A percentile compares a stretch with the other conserved stretches of the same genome.
Evolutionary conservation across 2,113 vertebrate species (phyloP).

Genomic region (Puffinus mauretanicus): DNA sequence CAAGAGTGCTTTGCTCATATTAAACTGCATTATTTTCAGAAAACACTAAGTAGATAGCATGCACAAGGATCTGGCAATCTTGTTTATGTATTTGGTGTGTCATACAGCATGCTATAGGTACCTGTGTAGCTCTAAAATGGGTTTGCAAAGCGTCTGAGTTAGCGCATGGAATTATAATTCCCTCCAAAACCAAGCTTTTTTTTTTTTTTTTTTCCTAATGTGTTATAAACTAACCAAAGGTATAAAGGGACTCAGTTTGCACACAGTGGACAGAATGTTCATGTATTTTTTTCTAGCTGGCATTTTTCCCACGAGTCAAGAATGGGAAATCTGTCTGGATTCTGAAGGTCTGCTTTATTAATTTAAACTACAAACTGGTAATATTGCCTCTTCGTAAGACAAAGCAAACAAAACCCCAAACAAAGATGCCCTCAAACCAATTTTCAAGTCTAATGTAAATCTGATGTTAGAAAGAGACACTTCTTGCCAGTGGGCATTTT

Average conservation of each 20-base stretch:
- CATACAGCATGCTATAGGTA: not conserved
- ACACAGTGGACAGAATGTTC: not conserved
- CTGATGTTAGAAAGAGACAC: not conserved
- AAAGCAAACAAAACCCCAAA: not conserved
- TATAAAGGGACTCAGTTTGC: not conserved
- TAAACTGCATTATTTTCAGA: not conserved
- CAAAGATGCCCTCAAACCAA: not conserved
- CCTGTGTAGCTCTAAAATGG: not conserved
- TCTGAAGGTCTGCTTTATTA: not conserved
- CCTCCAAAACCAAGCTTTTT: not conserved
- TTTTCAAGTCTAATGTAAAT: not conserved
- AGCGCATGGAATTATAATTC: not conserved
- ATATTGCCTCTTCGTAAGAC: not conserved
- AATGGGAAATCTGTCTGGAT: not conserved
- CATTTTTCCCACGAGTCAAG: not conserved
- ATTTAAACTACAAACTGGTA: not conserved
- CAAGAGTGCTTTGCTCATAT: not conserved
- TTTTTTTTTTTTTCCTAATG: not conserved
- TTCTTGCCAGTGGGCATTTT: not conserved
- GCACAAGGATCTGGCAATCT: not conserved
- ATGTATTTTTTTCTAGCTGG: not conserved
- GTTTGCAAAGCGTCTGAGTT: not conserved
- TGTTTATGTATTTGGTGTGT: not conserved
- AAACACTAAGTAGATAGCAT: not conserved
- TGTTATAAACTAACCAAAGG: not conserved